A percentile compares a stretch with the other conserved stretches of the same genome.
Evolutionary conservation across 2,113 vertebrate genomes (phyloP).

Genomic region (Apeltes quadracus): DNA sequence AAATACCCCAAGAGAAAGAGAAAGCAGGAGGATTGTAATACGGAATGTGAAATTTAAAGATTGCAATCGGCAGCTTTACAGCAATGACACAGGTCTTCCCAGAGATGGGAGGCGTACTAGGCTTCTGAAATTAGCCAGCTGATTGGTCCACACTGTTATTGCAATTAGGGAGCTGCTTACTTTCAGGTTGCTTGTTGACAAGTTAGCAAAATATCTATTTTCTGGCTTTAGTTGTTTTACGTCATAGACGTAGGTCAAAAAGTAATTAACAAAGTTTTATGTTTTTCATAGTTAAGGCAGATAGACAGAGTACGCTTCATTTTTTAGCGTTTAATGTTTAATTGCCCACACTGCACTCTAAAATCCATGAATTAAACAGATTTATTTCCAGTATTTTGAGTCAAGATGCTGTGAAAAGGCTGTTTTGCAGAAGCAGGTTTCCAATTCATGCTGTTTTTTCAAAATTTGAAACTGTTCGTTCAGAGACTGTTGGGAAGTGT

Average conservation of each 20-base stretch:
- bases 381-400: background rate
- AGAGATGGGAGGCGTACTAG: conserved; percentile 7
- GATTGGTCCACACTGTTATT: conserved; percentile 20
- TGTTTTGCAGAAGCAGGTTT: background rate
- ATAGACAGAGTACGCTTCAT: background rate
- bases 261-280: background rate
- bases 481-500: background rate
- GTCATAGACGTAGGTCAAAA: background rate
- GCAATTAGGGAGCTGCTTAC: conserved; percentile 27
- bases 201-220: background rate
- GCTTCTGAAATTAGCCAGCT: conserved; percentile 48
- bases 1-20: conserved; percentile 43
- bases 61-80: conserved; percentile 42
- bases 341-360: background rate
- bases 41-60: conserved; percentile 28
- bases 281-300: background rate
- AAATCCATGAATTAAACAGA: background rate
- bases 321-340: background rate
- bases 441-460: background rate
- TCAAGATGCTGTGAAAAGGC: background rate
- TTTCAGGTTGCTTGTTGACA: conserved; percentile 5
- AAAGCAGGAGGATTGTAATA: conserved; percentile 11
- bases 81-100: conserved; percentile 33
- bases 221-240: background rate
- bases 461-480: background rate